Percentiles rank a stretch among this genome's conserved stretches.
These are phyloP conservation scores for Gibbula magus DNA, from an alignment of 2,888 invertebrate species.

Conservation along the genomic window DNA sequence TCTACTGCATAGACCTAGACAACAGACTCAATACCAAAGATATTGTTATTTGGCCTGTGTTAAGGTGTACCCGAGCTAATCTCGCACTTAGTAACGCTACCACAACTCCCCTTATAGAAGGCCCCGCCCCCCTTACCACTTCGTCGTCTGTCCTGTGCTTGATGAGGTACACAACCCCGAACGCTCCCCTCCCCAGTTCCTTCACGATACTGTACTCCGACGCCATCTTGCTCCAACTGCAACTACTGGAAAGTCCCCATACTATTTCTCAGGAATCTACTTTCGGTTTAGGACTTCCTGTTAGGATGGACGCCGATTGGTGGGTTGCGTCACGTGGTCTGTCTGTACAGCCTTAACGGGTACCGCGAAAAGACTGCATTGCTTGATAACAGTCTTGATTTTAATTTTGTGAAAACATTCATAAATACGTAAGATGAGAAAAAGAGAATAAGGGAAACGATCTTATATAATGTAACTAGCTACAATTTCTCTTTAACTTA, in stretches of 20 bases:
- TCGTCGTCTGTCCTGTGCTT: conserved; percentile 27
- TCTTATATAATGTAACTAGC: too few species aligned
- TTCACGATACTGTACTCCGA: neutral
- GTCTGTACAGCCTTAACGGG: too few species aligned
- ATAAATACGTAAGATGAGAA: too few species aligned
- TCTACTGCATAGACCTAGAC: too few species aligned
- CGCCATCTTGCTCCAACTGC: neutral
- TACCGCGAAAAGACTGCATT: too few species aligned
- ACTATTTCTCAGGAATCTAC: neutral
- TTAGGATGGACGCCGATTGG: neutral
- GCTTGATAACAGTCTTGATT: too few species aligned
- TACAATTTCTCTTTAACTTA: too few species aligned
- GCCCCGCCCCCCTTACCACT: conserved; percentile 32
- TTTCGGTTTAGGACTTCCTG: neutral
- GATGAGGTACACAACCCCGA: conserved; percentile 56
- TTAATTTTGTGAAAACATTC: too few species aligned
- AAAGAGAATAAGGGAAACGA: too few species aligned
- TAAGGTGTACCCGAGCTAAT: neutral
- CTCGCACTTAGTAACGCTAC: neutral
- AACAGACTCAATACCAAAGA: neutral
- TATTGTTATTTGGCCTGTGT: neutral
- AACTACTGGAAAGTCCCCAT: neutral
- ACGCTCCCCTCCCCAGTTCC: conserved; percentile 52
- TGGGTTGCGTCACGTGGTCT: too few species aligned
- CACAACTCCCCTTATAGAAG: neutral